Percentiles rank a stretch among this genome's conserved stretches.
phyloP scores from a whole-genome alignment of 2,888 invertebrate species.

The Chymomyza procnemis region DNA sequence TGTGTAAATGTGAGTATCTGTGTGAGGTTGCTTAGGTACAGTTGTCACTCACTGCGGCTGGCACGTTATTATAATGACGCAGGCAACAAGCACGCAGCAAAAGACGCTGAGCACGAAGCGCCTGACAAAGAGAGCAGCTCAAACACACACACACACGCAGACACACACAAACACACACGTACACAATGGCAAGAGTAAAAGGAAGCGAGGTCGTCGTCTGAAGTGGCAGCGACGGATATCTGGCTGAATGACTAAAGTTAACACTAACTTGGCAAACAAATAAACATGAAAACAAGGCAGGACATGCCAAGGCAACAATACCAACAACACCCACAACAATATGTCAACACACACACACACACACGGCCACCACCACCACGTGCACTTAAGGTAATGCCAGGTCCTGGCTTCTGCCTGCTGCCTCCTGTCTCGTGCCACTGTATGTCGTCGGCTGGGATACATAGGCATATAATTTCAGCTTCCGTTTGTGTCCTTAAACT shows the following conservation, averaged over 20 bases:
- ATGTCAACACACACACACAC: conserved; percentile 57
- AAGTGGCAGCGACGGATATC: conserved; percentile 68
- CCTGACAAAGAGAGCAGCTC: conserved; percentile 9
- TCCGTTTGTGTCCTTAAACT: conserved; percentile 63
- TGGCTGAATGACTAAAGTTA: conserved; percentile 74
- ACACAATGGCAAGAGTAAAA: neutral
- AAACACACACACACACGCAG: neutral
- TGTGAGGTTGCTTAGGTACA: conserved; percentile 60
- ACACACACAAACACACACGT: neutral
- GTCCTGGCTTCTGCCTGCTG: neutral
- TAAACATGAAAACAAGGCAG: conserved; percentile 39
- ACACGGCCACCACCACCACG: neutral
- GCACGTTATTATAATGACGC: conserved; percentile 70
- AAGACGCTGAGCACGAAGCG: conserved; percentile 12
- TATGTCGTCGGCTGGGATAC: neutral
- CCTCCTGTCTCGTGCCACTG: conserved; percentile 33
- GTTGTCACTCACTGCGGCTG: conserved; percentile 61
- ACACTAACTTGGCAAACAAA: conserved; percentile 56
- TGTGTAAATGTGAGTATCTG: conserved; percentile 10
- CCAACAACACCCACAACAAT: conserved; percentile 49
- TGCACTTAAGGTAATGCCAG: conserved; percentile 1
- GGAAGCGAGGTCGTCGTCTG: neutral
- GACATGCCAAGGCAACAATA: conserved; percentile 42
- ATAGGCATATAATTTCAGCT: conserved; percentile 73
- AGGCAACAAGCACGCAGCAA: conserved; percentile 25